Evolutionary conservation across 92 coral and sea anemone species (phyloP), one percentile per base, ranked within the genome.

Genomic region (Epizoanthus rinbou): DNA sequence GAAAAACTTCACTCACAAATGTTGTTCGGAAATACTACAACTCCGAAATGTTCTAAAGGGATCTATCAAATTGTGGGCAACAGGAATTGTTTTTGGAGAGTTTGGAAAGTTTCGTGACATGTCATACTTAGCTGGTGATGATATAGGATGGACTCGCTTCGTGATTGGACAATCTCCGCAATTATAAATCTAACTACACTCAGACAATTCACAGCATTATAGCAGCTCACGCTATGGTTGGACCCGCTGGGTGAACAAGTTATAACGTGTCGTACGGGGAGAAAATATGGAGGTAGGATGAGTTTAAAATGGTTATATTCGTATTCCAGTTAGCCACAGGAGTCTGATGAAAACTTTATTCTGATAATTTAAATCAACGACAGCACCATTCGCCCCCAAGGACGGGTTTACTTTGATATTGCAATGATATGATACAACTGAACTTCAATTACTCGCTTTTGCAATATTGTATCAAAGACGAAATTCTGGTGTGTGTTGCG

Each of bases 101-200:
- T 18, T 24, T n/a, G 6, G 47, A 31, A 67, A 21, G 39, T 37
- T 67, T 67, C 72, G 72, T 67, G 72, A 67, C 72, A 31, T 19
- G 72, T 67, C 31, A 4, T 33, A 33, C 41, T 14, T 67, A n/a
- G 22, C 69, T 33, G 72, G 72, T 14, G 14, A 67, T 63, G 68
- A 67, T 33, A 67, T 33, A 10, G 23, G 50, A n/a, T 41, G 5
- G 19, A 15, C 39, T 67, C 73, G 73, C 73, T 67, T 67, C 50
- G 73, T 67, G 73, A 67, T 67, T 67, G 73, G 73, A 33, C 73
- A 33, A 67, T 67, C 22, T 67, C 4, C 73, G 35, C 50, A 67
- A 33, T 67, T 67, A 35, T 67, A 67, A 35, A 23, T 67, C 31
- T 67, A 67, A 14, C 73, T 19, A 21, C 73, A 19, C 35, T 21